These are phyloP conservation scores for Polyploca ridens DNA, from an alignment of 2,888 invertebrate genomes.

Conservation along the genomic window DNA sequence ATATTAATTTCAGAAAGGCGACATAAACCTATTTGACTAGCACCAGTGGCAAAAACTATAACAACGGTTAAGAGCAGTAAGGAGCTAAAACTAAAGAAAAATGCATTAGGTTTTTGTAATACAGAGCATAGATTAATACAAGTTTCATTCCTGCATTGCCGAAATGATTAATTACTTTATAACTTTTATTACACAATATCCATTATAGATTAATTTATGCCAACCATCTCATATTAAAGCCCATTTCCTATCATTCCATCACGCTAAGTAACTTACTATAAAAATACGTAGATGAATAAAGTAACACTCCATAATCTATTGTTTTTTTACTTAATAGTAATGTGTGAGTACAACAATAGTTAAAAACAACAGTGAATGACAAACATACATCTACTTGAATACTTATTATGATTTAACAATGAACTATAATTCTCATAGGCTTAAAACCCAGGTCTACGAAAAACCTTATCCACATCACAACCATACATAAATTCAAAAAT, in stretches of 20 bases:
- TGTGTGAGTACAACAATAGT: neutral
- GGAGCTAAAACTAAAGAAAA: neutral
- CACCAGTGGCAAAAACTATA: conserved; percentile 37
- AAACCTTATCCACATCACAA: conserved; percentile 68
- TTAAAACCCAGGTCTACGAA: conserved; percentile 23
- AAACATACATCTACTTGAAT: neutral
- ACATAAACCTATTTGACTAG: conserved; percentile 43
- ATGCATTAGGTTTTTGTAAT: conserved; percentile 3
- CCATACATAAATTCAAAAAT: conserved; percentile 72
- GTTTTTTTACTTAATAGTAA: neutral
- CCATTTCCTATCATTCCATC: neutral
- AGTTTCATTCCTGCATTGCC: too few relatives aligned
- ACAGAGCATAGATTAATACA: neutral
- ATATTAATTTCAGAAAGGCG: neutral
- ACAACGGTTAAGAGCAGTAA: neutral
- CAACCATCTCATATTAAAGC: neutral
- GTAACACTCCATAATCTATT: conserved; percentile 3
- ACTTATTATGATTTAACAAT: conserved; percentile 6
- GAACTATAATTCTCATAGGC: conserved; percentile 1
- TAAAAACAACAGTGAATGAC: conserved; percentile 11
- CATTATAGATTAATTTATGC: neutral
- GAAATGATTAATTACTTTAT: too few relatives aligned
- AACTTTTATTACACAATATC: too few relatives aligned
- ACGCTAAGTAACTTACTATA: neutral
- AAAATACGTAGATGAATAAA: neutral